These are phyloP conservation scores for Euphonia xanthogaster DNA, from an alignment of 2,797 vertebrate genomes.

Conservation along the genomic window DNA sequence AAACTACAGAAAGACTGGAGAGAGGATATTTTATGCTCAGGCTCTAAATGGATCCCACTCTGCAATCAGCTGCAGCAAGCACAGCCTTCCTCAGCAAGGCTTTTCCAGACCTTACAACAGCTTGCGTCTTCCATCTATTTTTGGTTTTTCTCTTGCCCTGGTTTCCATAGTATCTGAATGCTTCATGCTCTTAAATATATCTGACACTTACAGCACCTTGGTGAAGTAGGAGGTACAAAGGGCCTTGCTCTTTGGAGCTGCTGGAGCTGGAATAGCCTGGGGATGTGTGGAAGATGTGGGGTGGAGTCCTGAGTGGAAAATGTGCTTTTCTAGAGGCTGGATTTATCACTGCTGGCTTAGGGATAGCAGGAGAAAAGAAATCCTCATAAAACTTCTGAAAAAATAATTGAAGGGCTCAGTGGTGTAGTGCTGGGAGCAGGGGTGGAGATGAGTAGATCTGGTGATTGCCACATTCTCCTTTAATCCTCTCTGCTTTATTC, in stretches of 20 bases:
- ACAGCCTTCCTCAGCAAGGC: slow-evolving; percentile 21
- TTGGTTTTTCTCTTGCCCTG: slow-evolving; percentile 45
- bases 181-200: slow-evolving; percentile 51
- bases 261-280: neutral
- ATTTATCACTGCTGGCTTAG: neutral
- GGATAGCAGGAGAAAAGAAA: neutral
- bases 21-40: neutral
- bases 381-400: neutral
- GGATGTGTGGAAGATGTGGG: neutral
- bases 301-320: neutral
- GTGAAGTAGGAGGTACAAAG: slow-evolving; percentile 34
- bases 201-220: slow-evolving; percentile 49
- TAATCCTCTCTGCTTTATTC: neutral
- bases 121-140: slow-evolving; percentile 48
- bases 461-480: neutral
- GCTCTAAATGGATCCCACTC: slow-evolving; percentile 15
- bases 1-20: neutral
- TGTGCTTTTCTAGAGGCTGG: neutral
- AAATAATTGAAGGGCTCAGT: neutral
- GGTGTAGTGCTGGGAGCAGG: neutral
- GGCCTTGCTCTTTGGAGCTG: neutral
- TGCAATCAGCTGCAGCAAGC: slow-evolving; percentile 26
- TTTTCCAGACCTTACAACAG: slow-evolving; percentile 48
- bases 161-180: slow-evolving; percentile 61
- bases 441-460: neutral